Base-by-base conservation (phyloP, 2,113 vertebrate species). In the Riparia riparia region DNA sequence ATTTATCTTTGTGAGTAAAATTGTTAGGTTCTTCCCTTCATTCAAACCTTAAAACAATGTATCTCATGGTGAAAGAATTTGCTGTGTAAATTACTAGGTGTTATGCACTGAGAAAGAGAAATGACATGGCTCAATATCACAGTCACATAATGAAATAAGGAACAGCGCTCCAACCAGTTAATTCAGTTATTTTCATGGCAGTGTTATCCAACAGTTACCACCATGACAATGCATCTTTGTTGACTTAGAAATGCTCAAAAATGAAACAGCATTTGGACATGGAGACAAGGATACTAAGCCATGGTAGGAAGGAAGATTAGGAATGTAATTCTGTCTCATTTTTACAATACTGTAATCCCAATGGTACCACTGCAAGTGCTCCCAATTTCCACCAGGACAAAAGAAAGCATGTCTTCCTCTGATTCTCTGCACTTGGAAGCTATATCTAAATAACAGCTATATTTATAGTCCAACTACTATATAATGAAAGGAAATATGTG, bases 401-500 rank as follows among this genome's bases (percentile, higher is more conserved):
- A 86, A 78, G 45, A 63, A 94, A 81, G 17, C 19, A 37, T 63
- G 17, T 65, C 32, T 82, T 91, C 73, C 63, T 77, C 71, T 77
- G 66, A 87, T 58, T 87, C 54, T 73, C 21, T 5, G 14, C 41
- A 24, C 28, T 82, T 54, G 71, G 79, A 90, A 92, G 60, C 79
- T 70, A 1, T 54, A 50, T 82, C 42, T 91, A 77, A 61, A 54
- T 66, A 90, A 58, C 1, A 5, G 21, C 32, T 66, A 17, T 58
- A 70, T 65, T 91, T 93, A 14, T 56, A 78, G 25, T 63, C 69
- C 45, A 83, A 65, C 41, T 72, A 41, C 76, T 94, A 34, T 63
- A 51, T 61, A 93, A 93, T 68, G 68, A 92, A 90, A 95, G 71
- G 44, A 91, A 95, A 95, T 79, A 80, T 7, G 47, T 81, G 83